Evolutionary conservation across 2,113 vertebrate species (phyloP), one percentile per base, ranked within the genome.

Genomic region (Ciconia stormi): DNA sequence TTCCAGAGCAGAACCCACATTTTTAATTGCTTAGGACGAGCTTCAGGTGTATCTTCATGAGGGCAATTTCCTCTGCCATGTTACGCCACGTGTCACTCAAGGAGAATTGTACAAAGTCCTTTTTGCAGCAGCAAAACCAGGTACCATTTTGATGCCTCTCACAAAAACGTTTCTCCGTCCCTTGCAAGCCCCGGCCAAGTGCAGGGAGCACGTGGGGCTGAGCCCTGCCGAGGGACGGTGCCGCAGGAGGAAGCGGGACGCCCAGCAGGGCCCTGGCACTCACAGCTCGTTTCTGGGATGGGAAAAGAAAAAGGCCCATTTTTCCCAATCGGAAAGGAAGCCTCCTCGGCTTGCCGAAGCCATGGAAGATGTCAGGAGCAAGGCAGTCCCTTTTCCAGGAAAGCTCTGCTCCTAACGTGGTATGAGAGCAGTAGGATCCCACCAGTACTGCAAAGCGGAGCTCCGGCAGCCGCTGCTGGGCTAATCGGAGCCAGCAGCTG

Each of bases 331-430:
- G 0, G 76, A 90, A 96, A 88, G 49, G 13, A 81, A 83, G 76
- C 55, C 26, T 23, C 63, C 52, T 80, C 7, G 3, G 47, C 38
- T 70, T 80, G 32, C 50, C 7, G 16, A 94, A 95, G 71, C 49
- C 70, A 26, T 2, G 3, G 56, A 87, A 92, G 55, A 72, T 7
- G 21, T 90, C 70, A 86, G 89, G 80, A 93, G 66, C 71, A 91
- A 89, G 69, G 56, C 78, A 95, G 90, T 69, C 77, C 91, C 89
- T 96, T 93, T 95, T 93, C 95, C 89, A 91, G 62, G 63, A 95
- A 88, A 93, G 62, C 59, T 92, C 88, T 92, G 81, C 67, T 94
- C 92, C 88, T 95, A 76, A 80, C 4, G 4, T 32, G 11, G 58
- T 85, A 80, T 62, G 79, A 93, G 96, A 97, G 90, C 84, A 90